Evolutionary conservation across 2,888 invertebrate species (phyloP).

Genomic region (Metacarcinus magister): DNA sequence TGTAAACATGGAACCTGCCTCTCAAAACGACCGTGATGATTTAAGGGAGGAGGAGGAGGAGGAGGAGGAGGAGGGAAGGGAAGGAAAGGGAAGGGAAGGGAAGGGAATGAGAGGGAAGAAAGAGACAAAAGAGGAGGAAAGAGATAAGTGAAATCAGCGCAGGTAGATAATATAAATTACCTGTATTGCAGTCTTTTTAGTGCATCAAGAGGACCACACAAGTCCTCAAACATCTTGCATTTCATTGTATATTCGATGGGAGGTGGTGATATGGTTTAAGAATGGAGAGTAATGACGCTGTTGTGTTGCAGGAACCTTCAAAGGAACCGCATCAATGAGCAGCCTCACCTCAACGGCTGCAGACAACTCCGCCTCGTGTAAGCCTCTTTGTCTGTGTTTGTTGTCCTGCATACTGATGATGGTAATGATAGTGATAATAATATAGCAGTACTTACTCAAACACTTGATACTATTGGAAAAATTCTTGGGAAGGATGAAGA

Average conservation of each 20-base stretch:
- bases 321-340: constrained; percentile 59
- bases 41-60: not conserved
- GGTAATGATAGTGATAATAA: not conserved
- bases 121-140: not conserved
- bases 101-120: not conserved
- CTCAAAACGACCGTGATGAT: not conserved
- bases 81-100: not conserved
- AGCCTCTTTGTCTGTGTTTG: constrained; percentile 1
- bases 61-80: not conserved
- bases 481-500: not conserved
- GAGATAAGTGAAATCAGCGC: not conserved
- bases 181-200: not conserved
- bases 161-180: not conserved
- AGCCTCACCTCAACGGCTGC: constrained; percentile 63
- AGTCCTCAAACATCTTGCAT: not conserved
- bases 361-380: constrained; percentile 60
- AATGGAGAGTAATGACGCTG: not conserved
- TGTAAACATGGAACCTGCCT: no score
- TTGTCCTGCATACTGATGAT: not conserved
- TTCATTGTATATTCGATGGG: not conserved
- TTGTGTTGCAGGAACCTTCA: constrained; percentile 70
- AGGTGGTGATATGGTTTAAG: not conserved
- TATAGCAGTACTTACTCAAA: not conserved
- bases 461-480: not conserved
- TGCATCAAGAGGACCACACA: not conserved